Evolutionary conservation across 92 coral and sea anemone species (phyloP).

Genomic region (Umimayanthus chanpuru): DNA sequence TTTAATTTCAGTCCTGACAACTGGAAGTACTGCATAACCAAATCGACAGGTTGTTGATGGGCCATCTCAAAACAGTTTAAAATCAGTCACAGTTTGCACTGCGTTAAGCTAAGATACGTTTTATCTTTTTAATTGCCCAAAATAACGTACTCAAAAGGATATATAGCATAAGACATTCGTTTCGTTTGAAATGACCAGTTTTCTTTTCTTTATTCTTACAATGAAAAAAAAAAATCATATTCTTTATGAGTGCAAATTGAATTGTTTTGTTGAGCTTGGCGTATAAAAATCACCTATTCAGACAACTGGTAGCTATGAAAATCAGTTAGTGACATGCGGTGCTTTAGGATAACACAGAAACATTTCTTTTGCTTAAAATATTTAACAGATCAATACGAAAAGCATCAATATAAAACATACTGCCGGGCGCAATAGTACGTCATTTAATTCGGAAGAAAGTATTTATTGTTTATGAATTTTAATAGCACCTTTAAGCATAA

Average conservation of each 20-base stretch:
- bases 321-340: background rate
- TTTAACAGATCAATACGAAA: background rate
- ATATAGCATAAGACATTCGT: background rate
- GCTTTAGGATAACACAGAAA: background rate
- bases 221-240: background rate
- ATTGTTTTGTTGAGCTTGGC: background rate
- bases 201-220: background rate
- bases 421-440: background rate
- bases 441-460: background rate
- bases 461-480: background rate
- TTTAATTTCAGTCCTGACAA: background rate
- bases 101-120: background rate
- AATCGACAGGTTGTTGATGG: background rate
- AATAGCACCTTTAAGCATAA: background rate
- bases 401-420: background rate
- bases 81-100: background rate
- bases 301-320: background rate
- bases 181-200: background rate
- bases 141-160: background rate
- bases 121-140: background rate
- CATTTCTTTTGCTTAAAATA: background rate
- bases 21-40: background rate
- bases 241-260: background rate
- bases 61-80: constrained; percentile 8
- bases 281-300: background rate